Base-by-base conservation (phyloP, 2,113 vertebrate species). In the Calyptommatus sinebrachiatus region DNA sequence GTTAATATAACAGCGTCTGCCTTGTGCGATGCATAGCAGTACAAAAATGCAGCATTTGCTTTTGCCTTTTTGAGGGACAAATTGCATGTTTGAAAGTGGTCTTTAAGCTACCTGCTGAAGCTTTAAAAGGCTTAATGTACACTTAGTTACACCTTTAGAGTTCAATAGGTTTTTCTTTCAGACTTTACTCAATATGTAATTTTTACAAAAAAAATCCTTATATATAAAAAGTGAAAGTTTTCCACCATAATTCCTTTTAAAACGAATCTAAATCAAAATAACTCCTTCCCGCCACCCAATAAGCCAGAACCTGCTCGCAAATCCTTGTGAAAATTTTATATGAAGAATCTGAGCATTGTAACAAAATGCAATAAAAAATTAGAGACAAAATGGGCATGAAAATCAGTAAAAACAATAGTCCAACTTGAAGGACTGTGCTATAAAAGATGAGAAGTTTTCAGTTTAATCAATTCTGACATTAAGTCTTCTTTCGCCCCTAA, bases 11-110 rank as follows among this genome's bases (percentile, higher is more conserved):
- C 61, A 90, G 67, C 2, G 28, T 70, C 22, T 74, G 7, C 9
- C 71, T 20, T 35, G 50, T 5, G 8, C 45, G 45, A 73, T 69
- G 86, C 77, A 71, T 76, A 79, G 48, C 53, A 86, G 29, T 83
- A 88, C 4, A 80, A 83, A 82, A 85, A 82, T 77, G 78, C 84
- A 89, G 86, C n/a, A 73, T 50, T 75, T 87, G 75, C 80, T 50
- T 76, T 45, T 82, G n/a, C 78, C 57, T 83, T 87, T 81, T 63
- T 57, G 57, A 82, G 41, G 78, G 73, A 12, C 88, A 88, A 89
- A 80, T 80, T 83, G 76, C 81, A 88, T 50, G 6, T 53, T 41
- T 57, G 65, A 41, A 41, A 65, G 24, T 46, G 61, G 61, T n/a
- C 46, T 41, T 73, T 53, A 48, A 11, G 14, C 22, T 22, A 66